Percentiles rank a stretch among this genome's conserved stretches.
phyloP scores from a whole-genome alignment of 53 echinoderm and acorn worm genomes.

The Temnopleurus reevesii region DNA sequence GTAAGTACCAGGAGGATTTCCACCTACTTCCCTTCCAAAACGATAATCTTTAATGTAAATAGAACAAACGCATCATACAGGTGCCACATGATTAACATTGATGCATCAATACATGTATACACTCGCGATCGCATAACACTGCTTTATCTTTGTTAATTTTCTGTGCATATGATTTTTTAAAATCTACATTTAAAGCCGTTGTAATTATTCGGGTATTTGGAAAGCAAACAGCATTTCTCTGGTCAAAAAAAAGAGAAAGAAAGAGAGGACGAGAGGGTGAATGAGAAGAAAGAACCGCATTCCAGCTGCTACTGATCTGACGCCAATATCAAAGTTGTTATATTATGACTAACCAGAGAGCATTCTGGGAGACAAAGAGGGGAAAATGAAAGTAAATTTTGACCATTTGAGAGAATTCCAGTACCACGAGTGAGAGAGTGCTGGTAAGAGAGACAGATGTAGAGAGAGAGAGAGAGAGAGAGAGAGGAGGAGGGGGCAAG shows the following conservation, averaged over 20 bases:
- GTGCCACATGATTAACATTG: neutral
- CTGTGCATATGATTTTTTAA: neutral
- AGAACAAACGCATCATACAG: constrained; percentile 15
- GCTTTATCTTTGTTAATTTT: neutral
- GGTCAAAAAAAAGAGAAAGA: neutral
- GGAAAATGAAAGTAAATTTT: constrained; percentile 35
- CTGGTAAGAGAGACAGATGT: no score
- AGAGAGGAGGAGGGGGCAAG: no score
- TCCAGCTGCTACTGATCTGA: constrained; percentile 48
- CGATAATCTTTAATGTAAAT: constrained; percentile 12
- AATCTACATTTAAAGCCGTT: neutral
- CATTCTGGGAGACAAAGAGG: neutral
- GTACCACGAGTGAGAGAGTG: no score
- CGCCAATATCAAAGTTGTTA: neutral
- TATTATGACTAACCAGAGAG: constrained; percentile 1
- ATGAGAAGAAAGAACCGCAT: constrained; percentile 27
- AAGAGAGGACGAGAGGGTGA: neutral
- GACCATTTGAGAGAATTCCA: neutral
- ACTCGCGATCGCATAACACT: no score
- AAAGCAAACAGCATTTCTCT: neutral
- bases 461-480: no score
- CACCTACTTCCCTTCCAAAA: constrained; percentile 19
- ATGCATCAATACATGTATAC: no score
- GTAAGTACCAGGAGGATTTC: constrained; percentile 9
- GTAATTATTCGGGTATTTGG: neutral